Conservation (phyloP, 2,113 vertebrate genomes). For the Chinchilla lanigera region DNA sequence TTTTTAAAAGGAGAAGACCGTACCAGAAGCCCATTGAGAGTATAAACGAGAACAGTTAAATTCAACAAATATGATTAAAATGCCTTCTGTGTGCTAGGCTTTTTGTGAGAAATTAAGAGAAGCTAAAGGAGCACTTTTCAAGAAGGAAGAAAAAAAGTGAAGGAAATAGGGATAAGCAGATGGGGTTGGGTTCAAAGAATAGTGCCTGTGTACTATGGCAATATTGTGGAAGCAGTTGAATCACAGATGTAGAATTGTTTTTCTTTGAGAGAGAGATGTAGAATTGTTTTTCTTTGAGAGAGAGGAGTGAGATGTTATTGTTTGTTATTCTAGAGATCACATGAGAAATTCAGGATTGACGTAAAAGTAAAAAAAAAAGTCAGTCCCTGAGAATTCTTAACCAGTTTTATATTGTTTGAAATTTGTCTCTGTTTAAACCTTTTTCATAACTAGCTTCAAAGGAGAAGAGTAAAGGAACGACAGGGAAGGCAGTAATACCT, state of each 20-base stretch:
- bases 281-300: neutral
- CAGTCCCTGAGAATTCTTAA: neutral
- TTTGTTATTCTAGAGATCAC: slow-evolving; percentile 17
- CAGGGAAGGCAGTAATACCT: neutral
- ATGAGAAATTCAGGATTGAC: slow-evolving; percentile 34
- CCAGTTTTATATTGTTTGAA: neutral
- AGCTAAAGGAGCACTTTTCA: neutral
- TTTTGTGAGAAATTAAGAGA: neutral
- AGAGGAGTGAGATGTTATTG: neutral
- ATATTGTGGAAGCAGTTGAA: neutral
- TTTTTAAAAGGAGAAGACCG: neutral
- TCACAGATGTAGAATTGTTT: neutral
- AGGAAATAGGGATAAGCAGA: neutral
- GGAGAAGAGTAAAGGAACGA: neutral
- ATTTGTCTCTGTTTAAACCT: neutral
- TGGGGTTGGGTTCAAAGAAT: neutral
- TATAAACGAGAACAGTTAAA: slow-evolving; percentile 25
- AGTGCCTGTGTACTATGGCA: neutral
- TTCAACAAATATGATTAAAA: neutral
- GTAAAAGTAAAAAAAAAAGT: neutral
- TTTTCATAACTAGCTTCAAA: neutral
- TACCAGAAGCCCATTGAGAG: neutral
- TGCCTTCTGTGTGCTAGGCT: neutral
- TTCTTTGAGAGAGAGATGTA: neutral
- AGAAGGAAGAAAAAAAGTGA: neutral